A percentile compares a stretch with the other conserved stretches of the same genome.
Evolutionary conservation across 2,888 invertebrate species (phyloP).

Genomic region (Chironomus tentans): DNA sequence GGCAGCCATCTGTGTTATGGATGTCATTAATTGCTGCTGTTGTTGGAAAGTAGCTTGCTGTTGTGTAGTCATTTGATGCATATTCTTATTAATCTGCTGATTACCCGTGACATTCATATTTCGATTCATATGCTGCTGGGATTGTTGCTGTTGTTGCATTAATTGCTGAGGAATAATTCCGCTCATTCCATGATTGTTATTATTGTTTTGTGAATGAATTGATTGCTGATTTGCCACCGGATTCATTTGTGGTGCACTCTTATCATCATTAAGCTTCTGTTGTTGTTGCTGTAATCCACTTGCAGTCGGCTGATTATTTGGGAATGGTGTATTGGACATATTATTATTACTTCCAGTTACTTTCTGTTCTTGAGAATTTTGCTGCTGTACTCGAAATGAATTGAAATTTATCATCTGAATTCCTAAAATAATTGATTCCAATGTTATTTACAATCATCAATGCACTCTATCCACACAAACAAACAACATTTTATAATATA

Average conservation of each 20-base stretch:
- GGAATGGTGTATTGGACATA: neutral
- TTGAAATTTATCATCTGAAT: neutral
- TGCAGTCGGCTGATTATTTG: neutral
- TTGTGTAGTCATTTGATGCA: neutral
- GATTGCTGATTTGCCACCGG: neutral
- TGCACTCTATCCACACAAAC: no score
- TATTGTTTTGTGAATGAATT: conserved; percentile 3
- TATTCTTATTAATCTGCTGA: neutral
- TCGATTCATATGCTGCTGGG: neutral
- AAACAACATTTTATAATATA: no score
- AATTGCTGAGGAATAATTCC: neutral
- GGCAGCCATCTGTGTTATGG: conserved; percentile 18
- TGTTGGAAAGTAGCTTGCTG: neutral
- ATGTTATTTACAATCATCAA: no score
- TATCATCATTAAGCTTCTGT: neutral
- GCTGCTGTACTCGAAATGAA: neutral
- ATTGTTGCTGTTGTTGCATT: neutral
- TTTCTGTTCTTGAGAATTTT: no score
- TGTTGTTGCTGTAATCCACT: neutral
- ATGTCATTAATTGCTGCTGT: conserved; percentile 25
- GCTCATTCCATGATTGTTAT: conserved; percentile 1
- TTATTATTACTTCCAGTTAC: no score
- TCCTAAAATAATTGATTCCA: neutral
- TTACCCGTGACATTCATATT: neutral
- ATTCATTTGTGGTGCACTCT: neutral